phyloP scores from a whole-genome alignment of 2,888 invertebrate genomes.

The Acanthopleura granulata region DNA sequence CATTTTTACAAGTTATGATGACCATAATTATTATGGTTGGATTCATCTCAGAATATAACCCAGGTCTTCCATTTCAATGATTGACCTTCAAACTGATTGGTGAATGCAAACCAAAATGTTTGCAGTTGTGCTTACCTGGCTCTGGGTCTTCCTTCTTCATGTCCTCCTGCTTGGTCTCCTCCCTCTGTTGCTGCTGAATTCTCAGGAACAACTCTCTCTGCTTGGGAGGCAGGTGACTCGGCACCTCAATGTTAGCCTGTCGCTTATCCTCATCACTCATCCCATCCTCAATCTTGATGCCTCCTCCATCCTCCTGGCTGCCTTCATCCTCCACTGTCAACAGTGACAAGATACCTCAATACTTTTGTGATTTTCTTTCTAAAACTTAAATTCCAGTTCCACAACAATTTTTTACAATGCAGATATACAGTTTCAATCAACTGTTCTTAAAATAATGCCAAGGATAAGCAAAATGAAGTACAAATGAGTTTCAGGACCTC shows the following conservation, averaged over 20 bases:
- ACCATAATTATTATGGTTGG: too few relatives aligned
- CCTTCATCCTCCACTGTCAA: constrained; percentile 3
- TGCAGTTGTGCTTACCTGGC: background rate
- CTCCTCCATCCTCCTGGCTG: constrained; percentile 1
- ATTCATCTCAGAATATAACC: too few relatives aligned
- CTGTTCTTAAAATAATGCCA: too few relatives aligned
- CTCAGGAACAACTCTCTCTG: constrained; percentile 78
- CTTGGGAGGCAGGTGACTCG: constrained; percentile 76
- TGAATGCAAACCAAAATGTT: background rate
- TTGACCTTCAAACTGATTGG: too few relatives aligned
- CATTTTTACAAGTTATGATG: too few relatives aligned
- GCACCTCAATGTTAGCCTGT: constrained; percentile 58
- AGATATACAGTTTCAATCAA: too few relatives aligned
- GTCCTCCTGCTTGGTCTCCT: constrained; percentile 68
- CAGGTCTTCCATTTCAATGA: too few relatives aligned
- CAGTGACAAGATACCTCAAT: background rate
- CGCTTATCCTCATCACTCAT: constrained; percentile 11
- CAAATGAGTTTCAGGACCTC: too few relatives aligned
- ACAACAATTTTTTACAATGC: too few relatives aligned
- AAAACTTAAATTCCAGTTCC: too few relatives aligned
- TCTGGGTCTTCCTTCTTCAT: constrained; percentile 21
- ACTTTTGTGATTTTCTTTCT: too few relatives aligned
- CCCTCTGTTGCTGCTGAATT: constrained; percentile 78
- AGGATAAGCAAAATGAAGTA: too few relatives aligned
- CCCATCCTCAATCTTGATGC: background rate